Base-by-base conservation (phyloP, 1,140 invertebrate species). In the Aphelenchoides fujianensis region DNA sequence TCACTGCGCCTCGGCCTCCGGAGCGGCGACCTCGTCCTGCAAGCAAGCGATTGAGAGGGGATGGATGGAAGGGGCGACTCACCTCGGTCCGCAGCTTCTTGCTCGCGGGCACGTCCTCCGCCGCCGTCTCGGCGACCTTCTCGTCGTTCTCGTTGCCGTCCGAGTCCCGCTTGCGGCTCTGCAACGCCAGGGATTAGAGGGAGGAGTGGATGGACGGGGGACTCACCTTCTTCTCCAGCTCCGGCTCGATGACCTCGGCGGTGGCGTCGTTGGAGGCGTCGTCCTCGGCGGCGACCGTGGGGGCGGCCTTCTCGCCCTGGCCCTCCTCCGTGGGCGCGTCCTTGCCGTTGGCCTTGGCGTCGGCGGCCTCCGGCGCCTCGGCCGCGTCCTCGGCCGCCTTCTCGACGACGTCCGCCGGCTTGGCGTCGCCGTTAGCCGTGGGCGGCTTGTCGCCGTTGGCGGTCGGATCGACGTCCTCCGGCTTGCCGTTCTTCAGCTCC, bases 281-380 rank as follows among this genome's bases (percentile, higher is more conserved):
- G 2, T 53, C 52, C 52, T 53, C 52, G 52, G 52, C 52, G 19
- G 19, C 52, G 52, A 23, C 19, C 52, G 27, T 27, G 52, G 19
- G 19, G 52, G 52, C 19, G 2, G 52, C 27, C 19, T 27, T 19
- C 52, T 53, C 27, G 1, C 27, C 52, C 19, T 1, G 1, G 1
- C 27, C 2, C 1, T 27, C 19, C 27, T 23, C 52, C 52, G 52
- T 53, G 19, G 59, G 16, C 36, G n/a, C 31, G 2, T 61, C 59
- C 59, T 61, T 61, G 31, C 59, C 59, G 31, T 61, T 61, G 16
- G 59, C 59, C 36, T 66, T 37, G 12, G 16, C 16, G 12, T 66
- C 63, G 7, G 16, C 63, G 2, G 16, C 34, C 3, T 66, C 36
- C 1, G 16, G 12, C 16, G 16, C 63, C 12, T 66, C 63, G 32